phyloP scores from a whole-genome alignment of 2,113 vertebrate species.

The Scopus umbretta region DNA sequence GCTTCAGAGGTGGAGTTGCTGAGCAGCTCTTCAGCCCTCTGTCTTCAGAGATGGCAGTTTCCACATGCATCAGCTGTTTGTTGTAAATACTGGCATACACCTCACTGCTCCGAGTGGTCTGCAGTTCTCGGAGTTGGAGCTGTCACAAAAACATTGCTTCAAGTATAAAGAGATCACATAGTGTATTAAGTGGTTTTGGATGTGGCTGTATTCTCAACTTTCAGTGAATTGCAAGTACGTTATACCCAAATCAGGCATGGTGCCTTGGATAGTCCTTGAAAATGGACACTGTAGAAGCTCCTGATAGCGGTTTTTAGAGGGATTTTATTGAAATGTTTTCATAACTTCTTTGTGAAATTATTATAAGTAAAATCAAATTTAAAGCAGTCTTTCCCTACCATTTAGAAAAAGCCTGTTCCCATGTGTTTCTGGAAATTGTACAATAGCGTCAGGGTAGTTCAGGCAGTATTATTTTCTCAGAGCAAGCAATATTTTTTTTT shows the following conservation, averaged over 20 bases:
- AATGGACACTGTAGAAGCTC: background rate
- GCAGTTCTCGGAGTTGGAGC: background rate
- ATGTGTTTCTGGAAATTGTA: background rate
- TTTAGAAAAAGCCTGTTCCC: background rate
- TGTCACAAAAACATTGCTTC: background rate
- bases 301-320: background rate
- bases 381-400: background rate
- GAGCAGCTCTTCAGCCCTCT: background rate
- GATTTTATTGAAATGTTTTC: background rate
- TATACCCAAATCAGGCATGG: background rate
- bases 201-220: background rate
- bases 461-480: background rate
- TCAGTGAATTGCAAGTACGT: background rate
- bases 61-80: fast-evolving
- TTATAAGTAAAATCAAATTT: background rate
- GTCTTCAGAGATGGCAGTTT: background rate
- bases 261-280: background rate
- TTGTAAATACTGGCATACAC: background rate
- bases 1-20: background rate
- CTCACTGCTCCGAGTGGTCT: background rate
- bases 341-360: background rate
- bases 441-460: background rate
- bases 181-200: background rate
- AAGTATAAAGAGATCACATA: background rate
- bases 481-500: background rate